A percentile compares a stretch with the other conserved stretches of the same genome.
phyloP scores from a whole-genome alignment of 1,140 invertebrate species.

The Pinna nobilis region DNA sequence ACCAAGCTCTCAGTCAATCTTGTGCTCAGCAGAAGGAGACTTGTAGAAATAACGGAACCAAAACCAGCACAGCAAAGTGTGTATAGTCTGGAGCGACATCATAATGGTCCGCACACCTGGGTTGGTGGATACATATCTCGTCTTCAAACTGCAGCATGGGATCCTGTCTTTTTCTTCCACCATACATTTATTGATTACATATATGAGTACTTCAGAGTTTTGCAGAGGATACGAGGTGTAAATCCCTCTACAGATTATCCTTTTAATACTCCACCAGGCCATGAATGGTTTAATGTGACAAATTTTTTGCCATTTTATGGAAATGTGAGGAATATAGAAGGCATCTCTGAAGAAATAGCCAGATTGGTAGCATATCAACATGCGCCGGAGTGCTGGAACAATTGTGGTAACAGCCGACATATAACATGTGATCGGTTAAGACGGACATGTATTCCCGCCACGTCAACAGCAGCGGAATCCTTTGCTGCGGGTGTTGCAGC shows the following conservation, averaged over 20 bases:
- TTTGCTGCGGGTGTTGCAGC: neutral
- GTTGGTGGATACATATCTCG: slow-evolving; percentile 44
- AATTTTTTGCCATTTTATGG: slow-evolving; percentile 13
- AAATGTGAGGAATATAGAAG: slow-evolving; percentile 35
- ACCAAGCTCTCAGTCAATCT: slow-evolving; percentile 27
- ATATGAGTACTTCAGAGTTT: slow-evolving; percentile 69
- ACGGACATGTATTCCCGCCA: neutral
- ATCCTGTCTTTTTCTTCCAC: slow-evolving; percentile 58
- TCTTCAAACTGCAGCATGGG: slow-evolving; percentile 37
- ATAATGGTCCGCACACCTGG: slow-evolving; percentile 49
- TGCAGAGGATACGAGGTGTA: neutral
- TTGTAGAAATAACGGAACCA: slow-evolving; percentile 42
- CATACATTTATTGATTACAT: slow-evolving; percentile 72
- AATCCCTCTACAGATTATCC: slow-evolving; percentile 13
- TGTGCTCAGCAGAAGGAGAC: slow-evolving; percentile 31
- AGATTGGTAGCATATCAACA: slow-evolving; percentile 40
- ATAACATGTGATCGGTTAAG: neutral
- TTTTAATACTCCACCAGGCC: neutral
- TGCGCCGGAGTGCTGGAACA: slow-evolving; percentile 21
- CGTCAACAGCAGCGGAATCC: neutral
- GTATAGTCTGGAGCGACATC: slow-evolving; percentile 39
- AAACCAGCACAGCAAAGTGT: slow-evolving; percentile 6
- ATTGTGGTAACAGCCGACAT: neutral
- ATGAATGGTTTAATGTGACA: neutral
- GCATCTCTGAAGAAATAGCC: slow-evolving; percentile 31